Percentiles rank a stretch among this genome's conserved stretches.
These are phyloP conservation scores for Cataglyphis cursor DNA, from an alignment of 2,888 invertebrate genomes.

Conservation along the genomic window DNA sequence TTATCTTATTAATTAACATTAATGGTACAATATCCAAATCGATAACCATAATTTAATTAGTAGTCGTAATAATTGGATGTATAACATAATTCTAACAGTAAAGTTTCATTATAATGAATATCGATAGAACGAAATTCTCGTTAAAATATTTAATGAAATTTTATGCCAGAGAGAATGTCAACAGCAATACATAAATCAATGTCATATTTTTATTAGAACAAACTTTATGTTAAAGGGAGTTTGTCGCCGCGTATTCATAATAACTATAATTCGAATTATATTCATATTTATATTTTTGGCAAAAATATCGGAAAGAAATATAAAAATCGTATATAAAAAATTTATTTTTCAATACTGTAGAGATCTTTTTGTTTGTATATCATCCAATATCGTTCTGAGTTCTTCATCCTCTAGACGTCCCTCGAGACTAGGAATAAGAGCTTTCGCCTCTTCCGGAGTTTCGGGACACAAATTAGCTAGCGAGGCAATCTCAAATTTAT, in stretches of 20 bases:
- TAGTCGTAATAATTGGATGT: background rate
- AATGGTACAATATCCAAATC: background rate
- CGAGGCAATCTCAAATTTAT: constrained; percentile 99
- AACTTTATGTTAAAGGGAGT: constrained; percentile 3
- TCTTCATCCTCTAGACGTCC: constrained; percentile 99
- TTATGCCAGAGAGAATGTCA: background rate
- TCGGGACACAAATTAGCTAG: constrained; percentile 99
- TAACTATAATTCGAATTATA: background rate
- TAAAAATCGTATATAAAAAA: constrained; percentile 2
- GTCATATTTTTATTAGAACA: constrained; percentile 7
- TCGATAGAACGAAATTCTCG: background rate
- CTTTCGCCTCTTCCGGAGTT: constrained; percentile 99
- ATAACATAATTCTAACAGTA: background rate
- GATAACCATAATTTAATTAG: constrained; percentile 13
- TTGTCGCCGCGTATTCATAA: background rate
- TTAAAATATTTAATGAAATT: constrained; percentile 24
- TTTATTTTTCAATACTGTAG: constrained; percentile 94
- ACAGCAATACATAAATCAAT: background rate
- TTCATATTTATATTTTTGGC: background rate
- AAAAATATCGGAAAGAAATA: constrained; percentile 35
- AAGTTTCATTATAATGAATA: constrained; percentile 35
- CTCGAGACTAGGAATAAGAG: constrained; percentile 98
- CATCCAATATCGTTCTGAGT: constrained; percentile 97
- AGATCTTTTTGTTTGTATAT: constrained; percentile 99
- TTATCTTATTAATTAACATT: background rate